Evolutionary conservation across 1,140 invertebrate species (phyloP).

Genomic region (Bombus ignitus): DNA sequence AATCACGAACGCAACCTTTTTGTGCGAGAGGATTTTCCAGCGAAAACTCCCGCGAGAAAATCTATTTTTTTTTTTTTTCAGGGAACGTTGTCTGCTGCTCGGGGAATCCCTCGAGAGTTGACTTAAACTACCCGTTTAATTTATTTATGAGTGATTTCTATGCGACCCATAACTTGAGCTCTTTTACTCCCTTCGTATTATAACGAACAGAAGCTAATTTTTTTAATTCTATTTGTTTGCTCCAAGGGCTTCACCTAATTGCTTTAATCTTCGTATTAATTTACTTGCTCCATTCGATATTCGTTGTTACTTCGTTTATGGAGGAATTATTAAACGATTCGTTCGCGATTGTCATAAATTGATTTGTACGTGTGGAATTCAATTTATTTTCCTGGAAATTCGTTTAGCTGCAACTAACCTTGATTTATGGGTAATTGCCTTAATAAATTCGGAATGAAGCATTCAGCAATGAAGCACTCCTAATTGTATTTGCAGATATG

Average conservation of each 20-base stretch:
- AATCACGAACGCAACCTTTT: slow-evolving; percentile 4
- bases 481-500: too few relatives aligned
- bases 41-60: not conserved
- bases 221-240: not conserved
- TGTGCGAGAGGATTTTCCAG: not conserved
- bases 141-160: slow-evolving; percentile 24
- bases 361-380: too few relatives aligned
- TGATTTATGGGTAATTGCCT: too few relatives aligned
- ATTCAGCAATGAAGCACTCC: too few relatives aligned
- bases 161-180: not conserved
- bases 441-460: too few relatives aligned
- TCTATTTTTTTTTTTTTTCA: not conserved
- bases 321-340: too few relatives aligned
- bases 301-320: not conserved
- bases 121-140: not conserved
- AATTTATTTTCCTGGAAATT: too few relatives aligned
- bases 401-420: too few relatives aligned
- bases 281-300: too few relatives aligned
- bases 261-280: not conserved
- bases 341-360: too few relatives aligned
- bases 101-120: not conserved
- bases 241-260: too few relatives aligned
- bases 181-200: not conserved
- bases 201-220: not conserved
- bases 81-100: not conserved